These are phyloP conservation scores for Ametastegia equiseti DNA, from an alignment of 2,888 invertebrate species.

Conservation along the genomic window DNA sequence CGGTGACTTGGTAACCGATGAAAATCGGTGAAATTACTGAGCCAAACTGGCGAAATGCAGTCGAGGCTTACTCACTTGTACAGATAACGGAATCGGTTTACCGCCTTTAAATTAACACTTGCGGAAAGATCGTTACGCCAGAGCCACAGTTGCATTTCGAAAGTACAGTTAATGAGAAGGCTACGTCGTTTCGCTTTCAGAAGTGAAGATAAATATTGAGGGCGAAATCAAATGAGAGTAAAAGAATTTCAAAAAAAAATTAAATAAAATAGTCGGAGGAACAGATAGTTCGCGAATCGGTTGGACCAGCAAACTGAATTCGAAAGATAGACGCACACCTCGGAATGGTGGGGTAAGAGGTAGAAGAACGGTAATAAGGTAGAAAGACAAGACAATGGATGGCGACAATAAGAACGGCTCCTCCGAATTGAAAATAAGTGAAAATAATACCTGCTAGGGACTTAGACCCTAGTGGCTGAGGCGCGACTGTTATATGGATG, in stretches of 20 bases:
- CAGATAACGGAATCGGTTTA: conserved; percentile 33
- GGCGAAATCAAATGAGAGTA: conserved; percentile 24
- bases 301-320: neutral
- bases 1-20: neutral
- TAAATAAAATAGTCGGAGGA: conserved; percentile 46
- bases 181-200: neutral
- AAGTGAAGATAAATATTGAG: neutral
- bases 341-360: neutral
- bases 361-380: conserved; percentile 42
- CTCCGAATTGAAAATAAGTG: conserved; percentile 63
- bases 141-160: neutral
- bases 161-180: conserved; percentile 42
- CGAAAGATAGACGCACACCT: neutral
- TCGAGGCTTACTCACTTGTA: conserved; percentile 2
- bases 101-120: conserved; percentile 41
- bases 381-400: conserved; percentile 70
- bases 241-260: conserved; percentile 21
- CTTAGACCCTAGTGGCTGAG: conserved; percentile 11
- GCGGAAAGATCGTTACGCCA: conserved; percentile 19
- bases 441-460: conserved; percentile 59
- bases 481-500: conserved; percentile 35
- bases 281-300: neutral
- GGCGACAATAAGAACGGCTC: conserved; percentile 67
- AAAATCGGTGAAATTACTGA: conserved; percentile 15
- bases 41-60: neutral